These are phyloP conservation scores for Hippoglossus hippoglossus DNA, from an alignment of 2,797 vertebrate species.

Conservation along the genomic window DNA sequence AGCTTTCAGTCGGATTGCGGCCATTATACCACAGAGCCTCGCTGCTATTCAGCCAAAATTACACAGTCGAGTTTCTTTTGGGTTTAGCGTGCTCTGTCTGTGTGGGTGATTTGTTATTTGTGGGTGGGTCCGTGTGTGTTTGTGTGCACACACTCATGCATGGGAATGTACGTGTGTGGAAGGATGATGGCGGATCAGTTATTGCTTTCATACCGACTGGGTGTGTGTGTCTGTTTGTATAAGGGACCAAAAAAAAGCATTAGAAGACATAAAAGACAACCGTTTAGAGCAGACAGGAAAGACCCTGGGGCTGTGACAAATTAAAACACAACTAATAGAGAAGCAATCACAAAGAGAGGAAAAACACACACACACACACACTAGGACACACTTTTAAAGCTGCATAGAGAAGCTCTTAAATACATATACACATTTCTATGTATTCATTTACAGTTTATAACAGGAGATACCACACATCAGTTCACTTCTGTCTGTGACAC, in stretches of 20 bases:
- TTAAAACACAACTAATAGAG: slow-evolving; percentile 43
- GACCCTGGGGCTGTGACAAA: slow-evolving; percentile 41
- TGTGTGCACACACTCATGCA: slow-evolving; percentile 4
- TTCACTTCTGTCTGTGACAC: not conserved
- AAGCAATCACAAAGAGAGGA: slow-evolving; percentile 12
- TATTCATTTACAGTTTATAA: no score
- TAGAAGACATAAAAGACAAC: slow-evolving; percentile 25
- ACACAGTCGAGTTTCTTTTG: slow-evolving; percentile 62
- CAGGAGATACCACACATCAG: no score
- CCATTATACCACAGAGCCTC: slow-evolving; percentile 67
- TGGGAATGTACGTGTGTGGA: slow-evolving; percentile 23
- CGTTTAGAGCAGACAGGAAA: slow-evolving; percentile 43
- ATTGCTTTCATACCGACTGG: slow-evolving; percentile 30
- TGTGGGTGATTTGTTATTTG: slow-evolving; percentile 48
- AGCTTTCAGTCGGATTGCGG: slow-evolving; percentile 71
- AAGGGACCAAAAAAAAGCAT: slow-evolving; percentile 35
- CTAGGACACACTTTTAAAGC: no score
- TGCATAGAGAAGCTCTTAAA: no score
- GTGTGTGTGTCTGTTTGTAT: not conserved
- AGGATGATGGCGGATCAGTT: slow-evolving; percentile 15
- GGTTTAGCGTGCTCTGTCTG: slow-evolving; percentile 47
- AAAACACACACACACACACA: not conserved
- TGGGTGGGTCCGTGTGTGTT: not conserved
- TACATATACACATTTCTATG: no score
- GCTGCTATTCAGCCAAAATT: slow-evolving; percentile 67